These are phyloP conservation scores for Drosophila flavopinicola DNA, from an alignment of 2,888 invertebrate genomes.

Conservation along the genomic window DNA sequence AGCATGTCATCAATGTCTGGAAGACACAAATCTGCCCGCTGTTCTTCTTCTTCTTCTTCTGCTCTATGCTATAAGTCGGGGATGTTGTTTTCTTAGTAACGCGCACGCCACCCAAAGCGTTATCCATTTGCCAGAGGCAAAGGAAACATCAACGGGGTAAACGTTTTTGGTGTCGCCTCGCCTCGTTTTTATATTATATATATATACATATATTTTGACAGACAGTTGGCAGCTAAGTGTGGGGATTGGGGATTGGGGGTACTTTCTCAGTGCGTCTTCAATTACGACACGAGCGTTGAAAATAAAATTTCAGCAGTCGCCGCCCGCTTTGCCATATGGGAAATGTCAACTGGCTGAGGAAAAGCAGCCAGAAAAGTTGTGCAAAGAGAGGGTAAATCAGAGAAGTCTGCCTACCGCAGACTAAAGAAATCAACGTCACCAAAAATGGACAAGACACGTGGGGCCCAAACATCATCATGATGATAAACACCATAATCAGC, in stretches of 20 bases:
- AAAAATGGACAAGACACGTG: slow-evolving; percentile 78
- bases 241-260: not conserved
- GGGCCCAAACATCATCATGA: slow-evolving; percentile 32
- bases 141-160: slow-evolving; percentile 68
- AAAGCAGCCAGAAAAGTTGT: slow-evolving; percentile 15
- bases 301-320: slow-evolving; percentile 72
- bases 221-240: slow-evolving; percentile 56
- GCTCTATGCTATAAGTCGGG: too few relatives aligned
- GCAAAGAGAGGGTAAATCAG: not conserved
- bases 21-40: slow-evolving; percentile 15
- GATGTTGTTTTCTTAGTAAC: slow-evolving; percentile 75
- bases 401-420: slow-evolving; percentile 69
- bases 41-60: too few relatives aligned
- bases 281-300: slow-evolving; percentile 77
- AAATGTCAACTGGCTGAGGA: slow-evolving; percentile 57
- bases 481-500: too few relatives aligned
- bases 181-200: slow-evolving; percentile 38
- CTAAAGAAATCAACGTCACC: slow-evolving; percentile 64
- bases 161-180: slow-evolving; percentile 54
- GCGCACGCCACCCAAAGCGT: slow-evolving; percentile 78
- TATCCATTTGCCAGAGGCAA: slow-evolving; percentile 67
- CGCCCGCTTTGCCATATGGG: slow-evolving; percentile 62
- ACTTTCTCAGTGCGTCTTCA: slow-evolving; percentile 64
- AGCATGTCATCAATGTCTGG: slow-evolving; percentile 60
- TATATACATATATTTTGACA: slow-evolving; percentile 71